These are phyloP conservation scores for Tipula helvola DNA, from an alignment of 2,888 invertebrate genomes.

Conservation along the genomic window DNA sequence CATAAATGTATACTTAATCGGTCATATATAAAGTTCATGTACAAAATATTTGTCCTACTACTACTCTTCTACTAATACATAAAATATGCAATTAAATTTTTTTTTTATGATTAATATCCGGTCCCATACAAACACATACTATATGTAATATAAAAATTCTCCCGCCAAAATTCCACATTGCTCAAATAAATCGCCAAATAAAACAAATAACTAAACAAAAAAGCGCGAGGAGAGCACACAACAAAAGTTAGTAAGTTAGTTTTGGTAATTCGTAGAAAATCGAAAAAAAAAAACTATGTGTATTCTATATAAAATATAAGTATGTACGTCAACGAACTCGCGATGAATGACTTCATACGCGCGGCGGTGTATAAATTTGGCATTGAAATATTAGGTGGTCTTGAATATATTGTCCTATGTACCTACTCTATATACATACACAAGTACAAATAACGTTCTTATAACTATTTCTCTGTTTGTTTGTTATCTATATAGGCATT, in stretches of 20 bases:
- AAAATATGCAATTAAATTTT: neutral
- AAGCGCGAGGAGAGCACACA: neutral
- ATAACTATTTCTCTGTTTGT: neutral
- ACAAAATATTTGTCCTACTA: neutral
- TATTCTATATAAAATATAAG: neutral
- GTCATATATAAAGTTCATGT: neutral
- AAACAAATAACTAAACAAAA: neutral
- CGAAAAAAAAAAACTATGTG: neutral
- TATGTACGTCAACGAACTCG: neutral
- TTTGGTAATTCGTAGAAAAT: neutral
- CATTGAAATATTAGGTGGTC: conserved; percentile 4
- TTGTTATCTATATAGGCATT: neutral
- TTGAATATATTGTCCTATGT: neutral
- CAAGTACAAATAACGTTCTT: neutral
- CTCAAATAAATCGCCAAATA: neutral
- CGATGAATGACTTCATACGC: neutral
- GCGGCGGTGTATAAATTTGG: neutral
- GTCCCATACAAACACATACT: neutral
- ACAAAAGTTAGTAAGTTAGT: neutral
- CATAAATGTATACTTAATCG: neutral
- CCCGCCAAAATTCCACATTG: neutral
- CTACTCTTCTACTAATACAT: neutral
- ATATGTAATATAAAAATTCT: neutral
- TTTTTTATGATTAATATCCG: neutral
- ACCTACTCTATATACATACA: neutral